Evolutionary conservation across 2,888 invertebrate genomes (phyloP), one percentile per base, ranked within the genome.

Genomic region (Lysandra bellargus): DNA sequence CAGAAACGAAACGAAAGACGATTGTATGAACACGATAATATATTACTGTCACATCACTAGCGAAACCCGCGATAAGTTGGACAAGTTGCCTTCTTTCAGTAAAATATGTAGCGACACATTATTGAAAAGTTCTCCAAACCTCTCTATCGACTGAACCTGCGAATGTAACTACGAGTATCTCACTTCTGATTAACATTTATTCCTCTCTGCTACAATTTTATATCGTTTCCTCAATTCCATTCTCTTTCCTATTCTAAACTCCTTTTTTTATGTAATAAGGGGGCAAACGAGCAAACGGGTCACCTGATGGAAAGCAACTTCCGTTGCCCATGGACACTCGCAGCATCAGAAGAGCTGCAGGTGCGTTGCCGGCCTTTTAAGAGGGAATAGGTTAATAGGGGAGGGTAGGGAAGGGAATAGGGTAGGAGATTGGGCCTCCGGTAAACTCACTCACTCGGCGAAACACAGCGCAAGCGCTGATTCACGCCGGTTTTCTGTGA

Each of bases 91-190:
- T 88, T 88, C 89, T 88, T 84, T 86, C 87, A 89, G 91, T 92
- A 92, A 92, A 92, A 92, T 92, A 92, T 92, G 92, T 92, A 92
- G 92, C 91, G 92, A 88, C 90, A 91, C 91, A 87, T 89, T 91
- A 92, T 92, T 91, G 92, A 91, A 91, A 92, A 92, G 91, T 92
- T 92, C 87, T 88, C 89, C 84, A 85, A 85, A 86, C 85, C 81
- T 85, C 86, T 88, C 86, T 88, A 87, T 87, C 86, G 49, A 79
- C 74, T 75, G 57, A 49, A 78, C 12, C n/a, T 53, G 30, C 33
- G 30, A 76, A 76, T 76, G 76, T 76, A 33, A 76, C 76, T 76
- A 76, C 0, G 23, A 23, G 23, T 23, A 23, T 23, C 33, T 76
- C 76, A 23, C 23, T 53, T 30, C 30, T 23, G 44, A 74, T 74